Base-by-base conservation (phyloP, 2,888 invertebrate species). In the Erebia aethiops region DNA sequence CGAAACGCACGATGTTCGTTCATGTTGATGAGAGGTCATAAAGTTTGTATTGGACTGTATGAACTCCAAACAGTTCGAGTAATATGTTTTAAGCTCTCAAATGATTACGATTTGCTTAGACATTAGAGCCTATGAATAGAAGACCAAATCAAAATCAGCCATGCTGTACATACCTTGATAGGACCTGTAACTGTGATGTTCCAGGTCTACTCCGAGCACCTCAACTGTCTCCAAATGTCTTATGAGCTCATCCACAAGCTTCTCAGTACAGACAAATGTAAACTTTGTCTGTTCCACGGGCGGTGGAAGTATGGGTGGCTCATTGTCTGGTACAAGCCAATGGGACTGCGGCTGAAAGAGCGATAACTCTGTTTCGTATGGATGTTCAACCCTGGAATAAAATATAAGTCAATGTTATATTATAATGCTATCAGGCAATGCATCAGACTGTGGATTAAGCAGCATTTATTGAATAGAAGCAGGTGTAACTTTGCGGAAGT, bases 151-250 rank as follows among this genome's bases (percentile, higher is more conserved):
- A 26, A 26, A 26, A 1, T 26, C 26, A 26, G 26, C 3, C 26
- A 26, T 26, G 26, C 26, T 3, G 26, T 26, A 35, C 35, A 9
- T 73, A 88, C 99, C 99, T 93, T 97, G 97, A 86, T 97, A 99
- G 0, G 97, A 96, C 71, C 99, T 94, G 83, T 98, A 98, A 0
- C 97, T 96, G 87, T 99, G 99, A 87, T 99, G 98, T 94, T 97
- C 97, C 65, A 99, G 92, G 92, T 99, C 99, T 0, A 99, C 95
- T 0, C 98, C 98, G 67, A 99, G 94, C 84, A 97, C 97, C 2
- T 91, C 87, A n/a, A 95, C 95, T 1, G 88, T 88, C 57, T 92
- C 91, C 72, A 99, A 90, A 74, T 96, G 96, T 0, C 94, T 86
- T 2, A 97, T 81, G 58, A 99, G 90, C 2, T 91, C 87, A 61